These are phyloP conservation scores for Odontocolon sp. DNA, from an alignment of 2,888 invertebrate genomes.

Conservation along the genomic window DNA sequence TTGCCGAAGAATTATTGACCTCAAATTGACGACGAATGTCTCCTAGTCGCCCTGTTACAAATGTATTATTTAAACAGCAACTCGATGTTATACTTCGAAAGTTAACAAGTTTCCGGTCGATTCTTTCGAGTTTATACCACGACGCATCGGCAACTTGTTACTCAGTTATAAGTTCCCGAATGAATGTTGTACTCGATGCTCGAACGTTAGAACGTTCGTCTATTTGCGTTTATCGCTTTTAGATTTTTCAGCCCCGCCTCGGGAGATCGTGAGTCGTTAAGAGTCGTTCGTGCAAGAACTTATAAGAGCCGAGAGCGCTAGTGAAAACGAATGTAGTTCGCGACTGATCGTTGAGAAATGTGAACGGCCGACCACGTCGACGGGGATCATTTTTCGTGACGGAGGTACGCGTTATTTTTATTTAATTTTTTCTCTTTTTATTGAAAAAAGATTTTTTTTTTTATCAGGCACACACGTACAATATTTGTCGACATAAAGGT, in stretches of 20 bases:
- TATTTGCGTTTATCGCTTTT: neutral
- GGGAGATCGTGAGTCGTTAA: neutral
- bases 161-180: neutral
- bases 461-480: conserved; percentile 39
- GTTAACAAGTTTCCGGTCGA: conserved; percentile 45
- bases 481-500: conserved; percentile 31
- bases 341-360: neutral
- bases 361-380: neutral
- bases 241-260: neutral
- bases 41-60: conserved; percentile 30
- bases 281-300: neutral
- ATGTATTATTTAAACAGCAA: conserved; percentile 46
- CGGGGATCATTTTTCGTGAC: neutral
- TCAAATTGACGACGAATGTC: conserved; percentile 29
- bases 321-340: neutral
- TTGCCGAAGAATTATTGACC: conserved; percentile 30
- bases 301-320: neutral
- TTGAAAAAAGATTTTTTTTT: conserved; percentile 14
- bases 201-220: neutral
- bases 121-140: conserved; percentile 25
- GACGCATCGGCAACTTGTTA: conserved; percentile 1
- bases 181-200: too few species aligned
- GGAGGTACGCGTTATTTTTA: too few species aligned
- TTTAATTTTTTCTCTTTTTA: neutral
- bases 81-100: conserved; percentile 36